Base-by-base conservation (phyloP, 1,140 invertebrate genomes). In the Eupeodes corollae region DNA sequence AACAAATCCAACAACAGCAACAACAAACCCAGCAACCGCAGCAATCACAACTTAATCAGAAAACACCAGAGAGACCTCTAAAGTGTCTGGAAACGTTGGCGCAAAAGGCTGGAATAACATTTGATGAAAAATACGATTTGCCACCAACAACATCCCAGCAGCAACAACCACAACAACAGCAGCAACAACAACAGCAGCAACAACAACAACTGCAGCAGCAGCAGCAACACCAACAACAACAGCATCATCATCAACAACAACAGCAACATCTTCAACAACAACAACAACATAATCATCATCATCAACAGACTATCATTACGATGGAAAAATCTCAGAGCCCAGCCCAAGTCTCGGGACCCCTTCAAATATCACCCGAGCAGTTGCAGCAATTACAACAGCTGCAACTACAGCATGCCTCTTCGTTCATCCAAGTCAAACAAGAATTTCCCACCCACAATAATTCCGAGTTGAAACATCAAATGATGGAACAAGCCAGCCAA, bases 71-170 rank as follows among this genome's bases (percentile, higher is more conserved):
- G 48, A 53, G 77, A 31, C 78, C 77, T 0, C 63, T 79, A n/a
- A 78, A 79, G 72, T 79, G 77, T 55, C 62, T 80, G 51, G 78
- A 79, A 54, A 80, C 78, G 9, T 68, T 80, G 33, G 78, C 78
- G 11, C 77, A 80, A 52, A 80, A 80, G 52, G 78, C 78, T 42
- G 78, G 78, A 2, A 79, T 79, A 11, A 79, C 76, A 21, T 76
- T 78, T 53, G 78, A 80, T 56, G 78, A 80, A 61, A 79, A 79
- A 63, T 80, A 79, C 67, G 78, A 80, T 64, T 75, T 76, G 48
- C 76, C 76, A 47, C 58, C 70, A 57, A 35, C 67, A 58, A 42
- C 65, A 68, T 59, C 70, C 59, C 32, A 62, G 59, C 63, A 72
- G 51, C 70, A 74, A 41, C 71, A 70, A 50, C 13, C 15, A 37